Base-by-base conservation (phyloP, 92 coral and sea anemone species). In the Umimayanthus chanpuru region DNA sequence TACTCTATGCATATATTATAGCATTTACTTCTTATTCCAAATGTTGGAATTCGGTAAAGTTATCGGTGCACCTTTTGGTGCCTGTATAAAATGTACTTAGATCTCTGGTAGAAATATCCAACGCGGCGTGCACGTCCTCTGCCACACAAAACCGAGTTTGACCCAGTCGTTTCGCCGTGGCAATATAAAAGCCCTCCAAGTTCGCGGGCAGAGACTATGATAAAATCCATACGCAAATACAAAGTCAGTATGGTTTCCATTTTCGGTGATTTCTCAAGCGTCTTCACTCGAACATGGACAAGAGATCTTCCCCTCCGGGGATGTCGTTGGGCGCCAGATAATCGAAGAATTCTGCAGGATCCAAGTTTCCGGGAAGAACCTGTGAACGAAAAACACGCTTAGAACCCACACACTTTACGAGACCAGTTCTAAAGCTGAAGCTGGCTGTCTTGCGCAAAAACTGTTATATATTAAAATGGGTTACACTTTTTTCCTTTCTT, bases 1-100 rank as follows among this genome's bases (percentile, higher is more conserved):
- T 82, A 32, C 64, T 36, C 77, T 83, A 83, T 83, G 87, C 87
- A 68, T 83, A 83, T 83, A 40, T 83, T 83, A 83, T n/a, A 25
- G 87, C 87, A 83, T 83, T 83, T 83, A 83, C 87, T 83, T 83
- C 67, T 41, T 53, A 83, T 83, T 83, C 87, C 87, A 83, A 83
- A 83, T 83, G 87, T 83, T 83, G 87, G 87, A 83, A 83, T 53
- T 68, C 6, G 77, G 87, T 83, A 83, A 83, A 70, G 87, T 25
- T 83, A 25, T 47, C 66, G 21, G 4, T 44, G 15, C 87, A 83
- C 87, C 87, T 25, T 68, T 18, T n/a, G 87, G 87, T 71, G 87
- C 56, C 71, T 41, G 77, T 83, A 83, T 43, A 82, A 83, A 83
- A 68, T 83, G 87, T 83, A 43, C 65, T 83, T 41, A 68, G 78